phyloP scores from a whole-genome alignment of 2,113 vertebrate genomes.

The Zeus faber region DNA sequence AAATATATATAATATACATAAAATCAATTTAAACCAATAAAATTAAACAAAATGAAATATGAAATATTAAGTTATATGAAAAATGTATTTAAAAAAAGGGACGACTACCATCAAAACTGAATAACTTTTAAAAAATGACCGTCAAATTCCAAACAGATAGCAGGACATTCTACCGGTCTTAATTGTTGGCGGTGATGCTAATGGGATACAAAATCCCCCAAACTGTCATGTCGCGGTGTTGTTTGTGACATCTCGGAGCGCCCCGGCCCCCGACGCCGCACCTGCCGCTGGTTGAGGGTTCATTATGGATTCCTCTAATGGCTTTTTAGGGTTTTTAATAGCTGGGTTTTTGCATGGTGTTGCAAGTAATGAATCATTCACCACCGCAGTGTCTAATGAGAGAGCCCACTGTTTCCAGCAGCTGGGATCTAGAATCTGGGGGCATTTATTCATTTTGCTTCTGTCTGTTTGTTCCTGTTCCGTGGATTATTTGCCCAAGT shows the following conservation, averaged over 20 bases:
- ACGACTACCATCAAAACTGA: too few species aligned
- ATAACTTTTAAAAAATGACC: too few species aligned
- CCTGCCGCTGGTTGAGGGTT: conserved; percentile 68
- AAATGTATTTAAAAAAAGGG: too few species aligned
- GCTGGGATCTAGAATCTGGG: conserved; percentile 52
- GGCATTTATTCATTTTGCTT: conserved; percentile 51
- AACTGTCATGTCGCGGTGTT: conserved; percentile 54
- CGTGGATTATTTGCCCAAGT: conserved; percentile 46
- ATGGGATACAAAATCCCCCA: conserved; percentile 52
- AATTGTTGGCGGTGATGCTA: conserved; percentile 38
- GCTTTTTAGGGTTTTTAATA: conserved; percentile 73
- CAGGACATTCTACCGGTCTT: conserved; percentile 28
- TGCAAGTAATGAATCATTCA: conserved; percentile 72
- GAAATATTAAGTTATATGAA: too few species aligned
- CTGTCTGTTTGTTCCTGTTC: conserved; percentile 53
- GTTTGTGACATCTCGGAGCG: conserved; percentile 60
- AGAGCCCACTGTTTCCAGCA: conserved; percentile 54
- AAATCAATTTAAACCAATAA: too few species aligned
- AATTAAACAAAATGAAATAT: too few species aligned
- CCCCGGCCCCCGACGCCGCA: conserved; percentile 56
- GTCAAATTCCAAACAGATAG: too few species aligned
- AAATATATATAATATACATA: too few species aligned
- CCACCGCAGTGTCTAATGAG: conserved; percentile 65
- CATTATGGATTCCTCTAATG: conserved; percentile 74
- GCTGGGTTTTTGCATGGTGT: conserved; percentile 59